Evolutionary conservation across 2,888 invertebrate genomes (phyloP), one percentile per base, ranked within the genome.

Genomic region (Gymnoscelis rufifasciata): DNA sequence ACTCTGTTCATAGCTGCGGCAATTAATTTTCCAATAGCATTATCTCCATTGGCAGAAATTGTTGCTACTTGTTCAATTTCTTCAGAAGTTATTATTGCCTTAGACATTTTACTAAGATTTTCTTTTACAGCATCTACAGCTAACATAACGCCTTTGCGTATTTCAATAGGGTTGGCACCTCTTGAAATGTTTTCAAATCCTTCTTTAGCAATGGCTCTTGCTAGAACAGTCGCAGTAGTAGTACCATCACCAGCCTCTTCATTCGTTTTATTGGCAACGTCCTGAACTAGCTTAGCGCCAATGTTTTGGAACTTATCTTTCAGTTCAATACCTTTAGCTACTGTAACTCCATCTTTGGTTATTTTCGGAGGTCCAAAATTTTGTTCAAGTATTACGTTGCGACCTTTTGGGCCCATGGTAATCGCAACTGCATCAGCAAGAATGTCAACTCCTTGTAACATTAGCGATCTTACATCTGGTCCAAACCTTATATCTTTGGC

Each of bases 231-330:
- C 2, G 99, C 99, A 8, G 99, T 97, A 0, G 99, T 99, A 5
- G 99, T 99, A 29, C 99, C 99, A 88, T 99, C 99, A 7, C 99
- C 99, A 56, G 99, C 98, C 82, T 98, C 98, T 81, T 99, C 99
- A 66, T 99, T 99, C 0, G 99, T 98, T 78, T 98, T 99, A 78
- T 97, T 97, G n/a, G 99, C 99, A 41, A 99, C 99, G 87, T 99
- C 98, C 87, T 98, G 98, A 1, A 99, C 98, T 37, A 99, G 88
- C 74, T 94, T 97, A 7, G 99, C 99, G 44, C 99, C 99, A 75
- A 99, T 95, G 74, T 99, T 99, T 88, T 99, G 97, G 84, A 97
- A 98, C 86, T 97, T 99, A 81, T 99, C 97, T 83, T 96, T 96
- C 24, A 99, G 89, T 76, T 99, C 99, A 59, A 99, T 94, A 28